Percentiles rank a stretch among this genome's conserved stretches.
Conservation (phyloP, 2,797 vertebrate genomes). For the Sebastiscus albofasciatus region DNA sequence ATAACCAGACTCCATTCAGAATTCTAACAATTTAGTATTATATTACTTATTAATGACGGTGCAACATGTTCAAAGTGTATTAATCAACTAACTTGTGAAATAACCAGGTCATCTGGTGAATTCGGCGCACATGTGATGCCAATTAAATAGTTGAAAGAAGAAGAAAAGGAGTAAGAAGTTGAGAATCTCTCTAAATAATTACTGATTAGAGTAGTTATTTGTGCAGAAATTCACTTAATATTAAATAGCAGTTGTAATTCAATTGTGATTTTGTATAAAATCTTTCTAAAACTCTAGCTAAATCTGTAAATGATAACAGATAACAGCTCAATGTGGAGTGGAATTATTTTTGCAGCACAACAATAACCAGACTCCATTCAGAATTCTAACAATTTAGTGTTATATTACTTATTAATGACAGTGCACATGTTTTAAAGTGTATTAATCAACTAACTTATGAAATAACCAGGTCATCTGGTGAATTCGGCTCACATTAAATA, state of each 20-base stretch:
- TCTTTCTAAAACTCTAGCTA: not conserved
- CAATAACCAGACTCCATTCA: not conserved
- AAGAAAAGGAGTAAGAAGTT: not conserved
- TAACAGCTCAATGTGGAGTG: not conserved
- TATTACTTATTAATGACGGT: rapidly evolving
- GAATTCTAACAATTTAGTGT: not conserved
- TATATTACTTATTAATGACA: rapidly evolving
- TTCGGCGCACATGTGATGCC: not conserved
- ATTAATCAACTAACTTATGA: rapidly evolving
- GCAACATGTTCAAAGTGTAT: no score
- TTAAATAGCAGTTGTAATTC: not conserved
- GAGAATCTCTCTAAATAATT: not conserved
- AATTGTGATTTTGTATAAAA: not conserved
- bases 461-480: rapidly evolving
- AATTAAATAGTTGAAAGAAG: not conserved
- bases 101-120: rapidly evolving
- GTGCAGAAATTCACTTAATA: not conserved
- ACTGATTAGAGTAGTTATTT: no score
- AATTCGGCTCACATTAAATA: not conserved
- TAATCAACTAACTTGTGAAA: rapidly evolving
- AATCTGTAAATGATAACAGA: not conserved
- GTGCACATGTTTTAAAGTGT: no score
- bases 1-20: not conserved
- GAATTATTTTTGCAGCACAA: not conserved
- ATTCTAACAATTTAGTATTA: not conserved